Percentiles rank a stretch among this genome's conserved stretches.
These are phyloP conservation scores for Callorhinus ursinus DNA, from an alignment of 2,113 vertebrate genomes.

Conservation along the genomic window DNA sequence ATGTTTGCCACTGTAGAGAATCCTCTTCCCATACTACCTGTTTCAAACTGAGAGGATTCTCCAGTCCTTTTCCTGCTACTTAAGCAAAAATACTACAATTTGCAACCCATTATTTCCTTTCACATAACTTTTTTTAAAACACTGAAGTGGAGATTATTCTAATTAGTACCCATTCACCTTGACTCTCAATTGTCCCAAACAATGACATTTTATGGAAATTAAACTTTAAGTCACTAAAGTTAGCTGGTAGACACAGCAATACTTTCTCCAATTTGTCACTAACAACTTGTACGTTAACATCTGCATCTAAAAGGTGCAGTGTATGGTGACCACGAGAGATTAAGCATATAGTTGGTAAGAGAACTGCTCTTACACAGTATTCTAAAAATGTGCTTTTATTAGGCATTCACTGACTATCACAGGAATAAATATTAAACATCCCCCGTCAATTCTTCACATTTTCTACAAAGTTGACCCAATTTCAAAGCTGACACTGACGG, in stretches of 20 bases:
- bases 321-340: constrained; percentile 47
- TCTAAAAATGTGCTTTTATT: constrained; percentile 20
- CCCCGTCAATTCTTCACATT: constrained; percentile 39
- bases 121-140: background rate
- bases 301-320: constrained; percentile 19
- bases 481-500: constrained; percentile 60
- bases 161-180: background rate
- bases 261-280: constrained; percentile 10
- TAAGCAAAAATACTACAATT: constrained; percentile 48
- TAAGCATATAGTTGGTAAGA: constrained; percentile 7
- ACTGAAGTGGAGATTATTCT: background rate
- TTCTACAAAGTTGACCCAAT: constrained; percentile 79
- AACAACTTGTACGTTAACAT: constrained; percentile 30
- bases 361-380: background rate
- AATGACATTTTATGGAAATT: constrained; percentile 37
- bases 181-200: constrained; percentile 16
- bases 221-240: constrained; percentile 42
- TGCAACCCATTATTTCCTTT: constrained; percentile 31
- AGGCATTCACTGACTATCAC: constrained; percentile 4
- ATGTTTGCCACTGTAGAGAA: background rate
- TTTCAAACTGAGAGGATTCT: background rate
- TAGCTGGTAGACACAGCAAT: background rate
- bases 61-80: constrained; percentile 2
- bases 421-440: constrained; percentile 62
- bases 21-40: constrained; percentile 30